Base-by-base conservation (phyloP, 1,140 invertebrate genomes). In the Drosophila parvula region DNA sequence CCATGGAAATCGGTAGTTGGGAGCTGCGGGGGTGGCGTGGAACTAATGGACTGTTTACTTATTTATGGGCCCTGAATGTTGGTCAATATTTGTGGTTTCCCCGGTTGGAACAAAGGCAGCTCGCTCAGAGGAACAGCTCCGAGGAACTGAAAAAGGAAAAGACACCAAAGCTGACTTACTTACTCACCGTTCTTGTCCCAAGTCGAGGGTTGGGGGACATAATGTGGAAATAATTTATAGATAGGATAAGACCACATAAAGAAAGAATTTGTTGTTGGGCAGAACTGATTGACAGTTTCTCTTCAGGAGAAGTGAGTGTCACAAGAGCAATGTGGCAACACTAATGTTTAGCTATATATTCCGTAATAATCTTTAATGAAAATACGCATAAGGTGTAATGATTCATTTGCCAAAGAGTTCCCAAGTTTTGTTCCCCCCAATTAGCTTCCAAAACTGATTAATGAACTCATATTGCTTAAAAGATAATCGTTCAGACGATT, bases 191-290 rank as follows among this genome's bases (percentile, higher is more conserved):
- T 50, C 68, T 73, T 11, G 28, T 7, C 22, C 22, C 22, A 22
- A 22, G 3, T 2, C 22, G 22, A n/a, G 48, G 28, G 34, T 18
- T 8, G 62, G 55, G 47, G 53, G 12, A 65, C 27, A 38, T 77
- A 77, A 77, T 77, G 73, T 77, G 50, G 62, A 77, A 77, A 77
- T 77, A 77, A 77, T 77, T 77, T 77, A 77, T 68, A 68, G 74
- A 77, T 74, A 59, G 69, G 51, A 50, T 59, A 71, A 58, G 65
- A 34, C 12, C 32, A 28, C 8, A 22, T n/a, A 27, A 41, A 71
- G 44, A 71, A 71, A 34, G 43, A 41, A 70, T 40, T 36, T 22
- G 62, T 22, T 22, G 1, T 22, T 22, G 22, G 22, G 22, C 22
- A 32, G 14, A 61, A 28, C 45, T 65, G 64, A 69, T 51, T 69